These are phyloP conservation scores for Paraplagusia blochii DNA, from an alignment of 2,113 vertebrate genomes.

Conservation along the genomic window DNA sequence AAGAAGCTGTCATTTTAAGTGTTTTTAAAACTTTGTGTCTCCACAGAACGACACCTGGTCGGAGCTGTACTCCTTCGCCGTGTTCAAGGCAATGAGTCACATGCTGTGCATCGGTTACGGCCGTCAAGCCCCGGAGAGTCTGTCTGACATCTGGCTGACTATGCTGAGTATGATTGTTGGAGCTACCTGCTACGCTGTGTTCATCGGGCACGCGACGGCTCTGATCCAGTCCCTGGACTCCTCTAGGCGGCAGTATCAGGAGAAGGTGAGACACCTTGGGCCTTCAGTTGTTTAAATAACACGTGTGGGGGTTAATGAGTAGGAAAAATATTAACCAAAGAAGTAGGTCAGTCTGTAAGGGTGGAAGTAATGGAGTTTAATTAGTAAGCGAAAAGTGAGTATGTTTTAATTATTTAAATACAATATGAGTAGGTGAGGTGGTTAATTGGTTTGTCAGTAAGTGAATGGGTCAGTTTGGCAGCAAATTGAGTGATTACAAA, in stretches of 20 bases:
- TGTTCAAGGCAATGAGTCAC: conserved; percentile 99
- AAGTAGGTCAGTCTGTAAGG: too few relatives aligned
- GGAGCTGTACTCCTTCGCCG: conserved; percentile 94
- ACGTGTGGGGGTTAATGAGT: too few relatives aligned
- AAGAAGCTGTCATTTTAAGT: conserved; percentile 14
- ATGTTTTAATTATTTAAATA: too few relatives aligned
- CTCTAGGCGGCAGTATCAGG: conserved; percentile 90
- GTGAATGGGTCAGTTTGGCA: too few relatives aligned
- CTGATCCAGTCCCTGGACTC: conserved; percentile 93
- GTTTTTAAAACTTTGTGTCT: conserved; percentile 20
- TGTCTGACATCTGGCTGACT: conserved; percentile 96
- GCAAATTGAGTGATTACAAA: too few relatives aligned
- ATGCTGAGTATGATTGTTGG: conserved; percentile 99
- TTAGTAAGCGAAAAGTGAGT: too few relatives aligned
- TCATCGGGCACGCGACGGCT: conserved; percentile 90
- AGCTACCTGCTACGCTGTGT: conserved; percentile 93
- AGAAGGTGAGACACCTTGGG: conserved; percentile 80
- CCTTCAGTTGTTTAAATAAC: conserved; percentile 2
- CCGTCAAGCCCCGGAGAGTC: conserved; percentile 92
- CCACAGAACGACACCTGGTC: conserved; percentile 95
- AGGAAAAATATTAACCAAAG: too few relatives aligned
- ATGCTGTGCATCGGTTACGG: conserved; percentile 98
- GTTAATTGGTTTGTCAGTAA: too few relatives aligned
- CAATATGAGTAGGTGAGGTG: too few relatives aligned
- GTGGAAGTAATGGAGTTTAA: too few relatives aligned